Conservation (phyloP, 2,797 vertebrate species). For the Podargus strigoides region DNA sequence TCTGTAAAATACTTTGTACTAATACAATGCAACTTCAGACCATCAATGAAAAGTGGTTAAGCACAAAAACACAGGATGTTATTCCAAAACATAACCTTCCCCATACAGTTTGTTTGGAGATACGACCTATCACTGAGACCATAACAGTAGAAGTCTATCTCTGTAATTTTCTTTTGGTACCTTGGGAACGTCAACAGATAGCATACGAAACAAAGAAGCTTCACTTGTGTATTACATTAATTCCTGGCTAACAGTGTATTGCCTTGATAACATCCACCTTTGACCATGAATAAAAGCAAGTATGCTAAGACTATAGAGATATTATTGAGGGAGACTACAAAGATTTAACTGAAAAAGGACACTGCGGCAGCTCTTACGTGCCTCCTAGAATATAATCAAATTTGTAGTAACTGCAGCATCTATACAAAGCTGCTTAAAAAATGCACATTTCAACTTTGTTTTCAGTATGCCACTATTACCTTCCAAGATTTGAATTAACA, state of each 20-base stretch:
- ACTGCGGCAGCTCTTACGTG: background rate
- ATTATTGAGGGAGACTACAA: background rate
- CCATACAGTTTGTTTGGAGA: slow-evolving; percentile 85
- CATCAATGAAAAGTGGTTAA: slow-evolving; percentile 85
- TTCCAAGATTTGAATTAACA: background rate
- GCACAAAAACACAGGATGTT: slow-evolving; percentile 92
- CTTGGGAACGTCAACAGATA: slow-evolving; percentile 59
- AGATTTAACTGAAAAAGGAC: background rate
- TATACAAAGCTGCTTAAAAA: background rate
- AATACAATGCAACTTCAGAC: slow-evolving; percentile 79
- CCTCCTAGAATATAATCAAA: background rate
- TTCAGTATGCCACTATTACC: background rate
- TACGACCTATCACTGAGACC: slow-evolving; percentile 84
- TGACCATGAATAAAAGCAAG: slow-evolving; percentile 7
- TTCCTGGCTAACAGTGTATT: background rate
- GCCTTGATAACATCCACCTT: background rate
- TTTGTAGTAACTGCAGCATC: background rate
- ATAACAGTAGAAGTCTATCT: slow-evolving; percentile 65
- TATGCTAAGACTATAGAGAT: background rate
- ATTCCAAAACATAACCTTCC: slow-evolving; percentile 94
- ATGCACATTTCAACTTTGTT: background rate
- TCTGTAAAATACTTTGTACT: slow-evolving; percentile 77
- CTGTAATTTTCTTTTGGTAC: slow-evolving; percentile 62
- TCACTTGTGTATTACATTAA: slow-evolving; percentile 45
- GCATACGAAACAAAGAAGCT: slow-evolving; percentile 48